These are phyloP conservation scores for Gymnocypris eckloni DNA, from an alignment of 2,797 vertebrate species.

Conservation along the genomic window DNA sequence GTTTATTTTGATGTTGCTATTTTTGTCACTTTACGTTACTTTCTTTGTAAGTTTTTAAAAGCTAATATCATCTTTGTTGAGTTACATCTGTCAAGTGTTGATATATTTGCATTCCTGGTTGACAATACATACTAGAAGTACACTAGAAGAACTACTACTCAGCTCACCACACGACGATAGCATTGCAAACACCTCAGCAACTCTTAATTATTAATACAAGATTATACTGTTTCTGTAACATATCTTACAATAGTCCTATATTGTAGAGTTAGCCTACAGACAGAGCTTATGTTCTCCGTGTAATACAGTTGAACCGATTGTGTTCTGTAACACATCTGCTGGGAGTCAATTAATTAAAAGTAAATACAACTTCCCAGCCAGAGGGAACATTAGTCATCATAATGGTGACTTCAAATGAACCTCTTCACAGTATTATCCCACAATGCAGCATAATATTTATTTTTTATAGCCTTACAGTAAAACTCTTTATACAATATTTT, in stretches of 20 bases:
- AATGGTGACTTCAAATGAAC: conserved; percentile 1
- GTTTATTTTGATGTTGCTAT: neutral
- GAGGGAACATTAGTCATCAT: neutral
- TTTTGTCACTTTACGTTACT: neutral
- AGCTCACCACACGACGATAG: neutral
- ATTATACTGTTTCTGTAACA: neutral
- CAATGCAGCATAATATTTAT: conserved; percentile 1
- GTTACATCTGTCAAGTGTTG: neutral
- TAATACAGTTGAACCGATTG: neutral
- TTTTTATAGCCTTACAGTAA: conserved; percentile 1
- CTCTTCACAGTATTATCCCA: neutral
- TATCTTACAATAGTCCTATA: neutral
- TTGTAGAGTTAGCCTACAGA: neutral
- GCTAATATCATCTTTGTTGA: neutral
- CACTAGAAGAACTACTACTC: neutral
- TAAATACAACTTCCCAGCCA: conserved; percentile 16
- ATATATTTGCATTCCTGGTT: neutral
- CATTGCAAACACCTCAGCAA: neutral
- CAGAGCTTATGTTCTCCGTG: conserved; percentile 9
- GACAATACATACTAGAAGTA: neutral
- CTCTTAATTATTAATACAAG: conserved; percentile 2
- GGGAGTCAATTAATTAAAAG: conserved; percentile 22
- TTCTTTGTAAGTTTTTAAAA: neutral
- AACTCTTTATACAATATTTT: neutral
- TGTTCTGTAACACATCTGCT: conserved; percentile 7